These are phyloP conservation scores for Synanthedon formicaeformis DNA, from an alignment of 2,888 invertebrate genomes.

Conservation along the genomic window DNA sequence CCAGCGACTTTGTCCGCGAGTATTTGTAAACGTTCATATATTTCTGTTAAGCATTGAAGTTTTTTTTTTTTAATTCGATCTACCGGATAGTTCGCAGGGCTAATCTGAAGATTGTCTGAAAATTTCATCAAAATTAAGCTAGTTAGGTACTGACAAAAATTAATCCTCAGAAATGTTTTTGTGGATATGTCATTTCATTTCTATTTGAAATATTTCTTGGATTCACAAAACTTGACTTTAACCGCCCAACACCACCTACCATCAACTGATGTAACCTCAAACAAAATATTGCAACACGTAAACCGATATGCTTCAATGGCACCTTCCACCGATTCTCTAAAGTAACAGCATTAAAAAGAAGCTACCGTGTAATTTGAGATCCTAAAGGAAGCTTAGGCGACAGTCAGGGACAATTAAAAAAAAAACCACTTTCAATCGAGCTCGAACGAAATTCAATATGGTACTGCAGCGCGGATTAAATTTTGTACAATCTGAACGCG, in stretches of 20 bases:
- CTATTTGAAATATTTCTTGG: constrained; percentile 3
- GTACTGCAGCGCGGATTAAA: constrained; percentile 57
- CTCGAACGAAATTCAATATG: constrained; percentile 63
- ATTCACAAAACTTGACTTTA: constrained; percentile 33
- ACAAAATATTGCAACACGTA: constrained; percentile 26
- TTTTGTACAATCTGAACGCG: constrained; percentile 59
- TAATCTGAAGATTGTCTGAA: no score
- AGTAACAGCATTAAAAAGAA: constrained; percentile 49
- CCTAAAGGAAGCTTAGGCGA: constrained; percentile 58
- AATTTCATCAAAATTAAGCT: no score
- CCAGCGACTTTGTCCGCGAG: no score
- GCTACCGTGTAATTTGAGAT: constrained; percentile 64
- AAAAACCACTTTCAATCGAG: constrained; percentile 55
- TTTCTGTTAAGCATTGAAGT: no score
- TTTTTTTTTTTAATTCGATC: no score
- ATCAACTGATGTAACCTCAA: constrained; percentile 28
- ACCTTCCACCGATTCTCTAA: constrained; percentile 37
- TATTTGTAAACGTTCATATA: no score
- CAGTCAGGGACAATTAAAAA: constrained; percentile 47
- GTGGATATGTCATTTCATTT: no score
- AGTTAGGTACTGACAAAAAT: no score
- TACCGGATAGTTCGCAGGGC: no score
- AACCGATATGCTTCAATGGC: constrained; percentile 42
- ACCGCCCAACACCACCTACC: constrained; percentile 46
- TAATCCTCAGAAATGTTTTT: no score